A percentile compares a stretch with the other conserved stretches of the same genome.
These are phyloP conservation scores for Caranx melampygus DNA, from an alignment of 2,113 vertebrate species.

Conservation along the genomic window DNA sequence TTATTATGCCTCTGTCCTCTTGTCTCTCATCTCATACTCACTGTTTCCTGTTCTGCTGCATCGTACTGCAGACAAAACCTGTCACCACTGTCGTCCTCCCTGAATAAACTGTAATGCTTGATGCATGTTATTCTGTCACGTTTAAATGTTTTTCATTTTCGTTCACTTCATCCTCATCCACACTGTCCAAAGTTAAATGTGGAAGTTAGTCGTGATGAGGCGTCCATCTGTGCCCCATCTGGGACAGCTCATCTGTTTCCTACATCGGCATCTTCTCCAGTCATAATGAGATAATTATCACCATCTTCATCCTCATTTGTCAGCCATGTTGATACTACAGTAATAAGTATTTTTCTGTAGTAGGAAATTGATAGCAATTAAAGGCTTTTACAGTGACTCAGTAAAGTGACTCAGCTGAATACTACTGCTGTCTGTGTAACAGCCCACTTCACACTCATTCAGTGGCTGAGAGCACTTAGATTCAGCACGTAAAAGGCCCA, in stretches of 20 bases:
- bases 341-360: constrained; percentile 39
- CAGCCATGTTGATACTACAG: constrained; percentile 51
- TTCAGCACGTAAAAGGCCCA: constrained; percentile 29
- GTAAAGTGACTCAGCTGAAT: constrained; percentile 51
- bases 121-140: constrained; percentile 52
- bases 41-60: constrained; percentile 37
- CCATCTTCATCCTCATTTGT: constrained; percentile 57
- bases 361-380: constrained; percentile 44
- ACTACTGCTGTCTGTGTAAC: constrained; percentile 40
- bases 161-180: constrained; percentile 34
- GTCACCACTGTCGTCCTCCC: constrained; percentile 27
- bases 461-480: constrained; percentile 42
- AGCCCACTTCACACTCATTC: constrained; percentile 51
- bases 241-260: constrained; percentile 43
- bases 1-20: constrained; percentile 42
- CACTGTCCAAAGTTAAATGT: constrained; percentile 22
- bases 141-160: constrained; percentile 25
- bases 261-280: constrained; percentile 19
- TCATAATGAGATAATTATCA: constrained; percentile 41
- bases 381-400: constrained; percentile 35
- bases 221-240: constrained; percentile 45
- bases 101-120: constrained; percentile 7
- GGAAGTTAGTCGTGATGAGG: background rate
- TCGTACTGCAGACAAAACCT: constrained; percentile 3
- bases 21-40: constrained; percentile 52